Conservation (phyloP, 1,140 invertebrate species). For the Cryptotermes secundus region DNA sequence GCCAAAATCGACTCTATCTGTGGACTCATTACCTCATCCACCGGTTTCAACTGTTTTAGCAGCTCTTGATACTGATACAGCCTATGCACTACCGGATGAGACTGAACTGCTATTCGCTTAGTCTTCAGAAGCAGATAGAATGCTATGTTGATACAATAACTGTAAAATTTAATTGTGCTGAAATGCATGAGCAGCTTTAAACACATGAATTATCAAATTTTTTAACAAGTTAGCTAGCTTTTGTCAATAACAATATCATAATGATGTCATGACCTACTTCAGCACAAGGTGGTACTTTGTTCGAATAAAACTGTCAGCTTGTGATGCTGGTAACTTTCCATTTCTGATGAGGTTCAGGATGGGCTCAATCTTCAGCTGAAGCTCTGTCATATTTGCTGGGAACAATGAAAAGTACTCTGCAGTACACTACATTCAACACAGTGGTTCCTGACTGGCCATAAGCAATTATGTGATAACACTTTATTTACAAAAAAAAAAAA, state of each 20-base stretch:
- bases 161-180: slow-evolving; percentile 44
- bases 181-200: background rate
- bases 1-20: slow-evolving; percentile 61
- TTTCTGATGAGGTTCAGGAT: slow-evolving; percentile 63
- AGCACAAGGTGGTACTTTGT: slow-evolving; percentile 70
- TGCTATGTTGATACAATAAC: slow-evolving; percentile 81
- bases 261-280: slow-evolving; percentile 53
- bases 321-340: slow-evolving; percentile 55
- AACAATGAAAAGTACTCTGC: slow-evolving; percentile 36
- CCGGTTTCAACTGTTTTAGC: slow-evolving; percentile 67
- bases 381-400: slow-evolving; percentile 59
- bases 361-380: slow-evolving; percentile 62
- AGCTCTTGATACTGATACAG: slow-evolving; percentile 78
- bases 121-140: slow-evolving; percentile 85
- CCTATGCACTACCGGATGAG: slow-evolving; percentile 83
- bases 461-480: too few species aligned
- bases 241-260: too few species aligned
- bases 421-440: too few species aligned
- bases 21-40: slow-evolving; percentile 60
- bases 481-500: too few species aligned
- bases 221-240: too few species aligned
- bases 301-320: slow-evolving; percentile 64
- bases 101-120: slow-evolving; percentile 64
- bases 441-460: too few species aligned
- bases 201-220: too few species aligned